Evolutionary conservation across 2,113 vertebrate genomes (phyloP).

Genomic region (Microtus ochrogaster): DNA sequence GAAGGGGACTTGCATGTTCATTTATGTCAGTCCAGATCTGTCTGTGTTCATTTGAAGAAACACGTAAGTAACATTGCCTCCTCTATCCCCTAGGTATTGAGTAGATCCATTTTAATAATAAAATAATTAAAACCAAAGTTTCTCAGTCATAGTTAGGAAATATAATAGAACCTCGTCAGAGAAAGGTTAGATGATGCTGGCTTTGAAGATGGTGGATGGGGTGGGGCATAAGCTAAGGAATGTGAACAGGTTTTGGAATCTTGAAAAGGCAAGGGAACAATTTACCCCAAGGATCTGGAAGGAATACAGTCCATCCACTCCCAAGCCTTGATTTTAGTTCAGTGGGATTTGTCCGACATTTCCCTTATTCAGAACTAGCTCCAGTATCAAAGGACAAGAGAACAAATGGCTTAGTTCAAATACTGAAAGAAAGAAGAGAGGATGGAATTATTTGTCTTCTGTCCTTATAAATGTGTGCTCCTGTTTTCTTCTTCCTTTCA

Average conservation of each 20-base stretch:
- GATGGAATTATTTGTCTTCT: background rate
- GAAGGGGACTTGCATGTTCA: background rate
- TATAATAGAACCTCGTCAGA: background rate
- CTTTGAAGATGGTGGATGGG: slow-evolving; percentile 18
- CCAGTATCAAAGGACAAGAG: background rate
- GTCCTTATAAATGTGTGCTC: background rate
- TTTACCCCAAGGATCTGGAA: background rate
- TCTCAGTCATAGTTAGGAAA: background rate
- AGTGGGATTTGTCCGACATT: background rate
- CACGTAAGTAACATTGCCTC: background rate
- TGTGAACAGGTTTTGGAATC: background rate
- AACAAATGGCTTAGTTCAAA: background rate
- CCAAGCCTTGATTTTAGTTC: slow-evolving; percentile 33
- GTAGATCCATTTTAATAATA: background rate
- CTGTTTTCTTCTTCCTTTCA: slow-evolving; percentile 34
- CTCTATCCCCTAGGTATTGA: background rate
- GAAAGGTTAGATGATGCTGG: background rate
- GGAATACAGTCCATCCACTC: background rate
- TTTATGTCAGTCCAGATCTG: background rate
- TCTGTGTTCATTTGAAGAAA: slow-evolving; percentile 50
- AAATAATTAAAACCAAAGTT: background rate
- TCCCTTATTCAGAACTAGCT: background rate
- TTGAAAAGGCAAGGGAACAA: background rate
- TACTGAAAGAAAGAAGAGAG: background rate
- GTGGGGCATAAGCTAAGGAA: background rate